These are phyloP conservation scores for Schlechtendalia chinensis DNA, from an alignment of 1,140 invertebrate species.

Conservation along the genomic window DNA sequence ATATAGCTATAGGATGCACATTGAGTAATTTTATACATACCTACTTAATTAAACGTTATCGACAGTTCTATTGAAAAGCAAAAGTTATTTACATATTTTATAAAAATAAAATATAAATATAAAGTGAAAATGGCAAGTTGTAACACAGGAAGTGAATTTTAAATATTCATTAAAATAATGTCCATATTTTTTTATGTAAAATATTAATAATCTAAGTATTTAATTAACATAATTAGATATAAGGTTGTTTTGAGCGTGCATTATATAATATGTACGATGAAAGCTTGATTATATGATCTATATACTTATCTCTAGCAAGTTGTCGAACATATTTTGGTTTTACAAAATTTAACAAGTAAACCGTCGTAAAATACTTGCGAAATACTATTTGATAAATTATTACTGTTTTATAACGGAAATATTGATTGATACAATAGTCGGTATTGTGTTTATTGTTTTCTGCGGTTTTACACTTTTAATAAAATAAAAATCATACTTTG, in stretches of 20 bases:
- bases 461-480: too few species aligned
- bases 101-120: neutral
- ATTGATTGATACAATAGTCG: too few species aligned
- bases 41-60: neutral
- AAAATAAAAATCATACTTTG: too few species aligned
- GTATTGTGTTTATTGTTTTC: too few species aligned
- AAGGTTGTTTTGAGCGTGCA: neutral
- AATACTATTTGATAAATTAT: too few species aligned
- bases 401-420: too few species aligned
- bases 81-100: constrained; percentile 11
- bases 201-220: constrained; percentile 34
- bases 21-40: neutral
- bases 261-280: neutral
- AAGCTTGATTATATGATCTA: neutral
- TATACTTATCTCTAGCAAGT: neutral
- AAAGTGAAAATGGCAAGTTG: neutral
- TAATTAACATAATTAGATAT: constrained; percentile 29
- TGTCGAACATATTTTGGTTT: neutral
- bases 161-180: constrained; percentile 36
- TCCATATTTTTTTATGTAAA: neutral
- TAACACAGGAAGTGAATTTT: neutral
- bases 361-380: too few species aligned
- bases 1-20: neutral
- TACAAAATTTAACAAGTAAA: neutral
- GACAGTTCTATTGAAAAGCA: neutral